Conservation (phyloP, 1,140 invertebrate genomes). For the Drosophila obscura region DNA sequence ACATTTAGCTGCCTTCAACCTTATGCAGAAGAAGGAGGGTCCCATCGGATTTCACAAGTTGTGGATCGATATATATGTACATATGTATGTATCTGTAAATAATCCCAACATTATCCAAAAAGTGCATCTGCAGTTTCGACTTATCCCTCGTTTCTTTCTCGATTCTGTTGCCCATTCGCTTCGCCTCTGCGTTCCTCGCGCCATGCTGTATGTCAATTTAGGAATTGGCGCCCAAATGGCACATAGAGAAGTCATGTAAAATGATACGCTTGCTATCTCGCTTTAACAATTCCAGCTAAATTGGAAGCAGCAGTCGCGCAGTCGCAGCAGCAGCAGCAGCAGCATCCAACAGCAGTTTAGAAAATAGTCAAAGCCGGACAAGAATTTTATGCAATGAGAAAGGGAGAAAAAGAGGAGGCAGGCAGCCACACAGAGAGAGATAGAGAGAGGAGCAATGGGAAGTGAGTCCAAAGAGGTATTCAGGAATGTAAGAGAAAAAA, state of each 20-base stretch:
- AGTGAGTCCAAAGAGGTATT: constrained; percentile 40
- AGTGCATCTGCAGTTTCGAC: too few relatives aligned
- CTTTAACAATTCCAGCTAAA: constrained; percentile 64
- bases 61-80: too few relatives aligned
- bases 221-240: constrained; percentile 79
- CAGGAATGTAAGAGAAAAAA: constrained; percentile 72
- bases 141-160: neutral
- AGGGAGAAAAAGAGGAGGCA: constrained; percentile 28
- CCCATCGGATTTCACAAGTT: too few relatives aligned
- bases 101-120: too few relatives aligned
- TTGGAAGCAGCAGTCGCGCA: constrained; percentile 43
- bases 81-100: too few relatives aligned
- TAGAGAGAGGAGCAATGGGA: constrained; percentile 21
- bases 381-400: constrained; percentile 57
- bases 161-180: constrained; percentile 31
- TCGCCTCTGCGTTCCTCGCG: constrained; percentile 16
- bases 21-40: too few relatives aligned
- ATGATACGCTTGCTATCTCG: constrained; percentile 64
- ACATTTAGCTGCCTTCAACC: too few relatives aligned
- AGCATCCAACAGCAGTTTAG: constrained; percentile 49
- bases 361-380: constrained; percentile 68
- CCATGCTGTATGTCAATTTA: constrained; percentile 65
- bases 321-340: constrained; percentile 3
- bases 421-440: constrained; percentile 18
- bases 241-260: constrained; percentile 78